Conservation (phyloP, 2,888 invertebrate genomes). For the Carabus problematicus region DNA sequence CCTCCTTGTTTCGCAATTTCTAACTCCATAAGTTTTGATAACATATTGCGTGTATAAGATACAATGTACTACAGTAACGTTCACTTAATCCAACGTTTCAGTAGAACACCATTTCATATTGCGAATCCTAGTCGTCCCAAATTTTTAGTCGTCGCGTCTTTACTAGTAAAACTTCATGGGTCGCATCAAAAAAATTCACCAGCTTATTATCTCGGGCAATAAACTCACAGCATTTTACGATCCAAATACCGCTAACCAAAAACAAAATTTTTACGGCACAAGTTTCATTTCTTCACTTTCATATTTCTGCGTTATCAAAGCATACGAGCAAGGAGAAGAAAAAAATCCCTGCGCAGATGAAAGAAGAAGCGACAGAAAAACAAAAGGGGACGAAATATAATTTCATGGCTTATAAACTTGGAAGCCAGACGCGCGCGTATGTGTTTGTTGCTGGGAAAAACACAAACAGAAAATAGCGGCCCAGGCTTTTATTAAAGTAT, state of each 20-base stretch:
- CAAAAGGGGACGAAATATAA: slow-evolving; percentile 1
- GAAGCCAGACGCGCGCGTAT: background rate
- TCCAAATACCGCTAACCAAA: slow-evolving; percentile 4
- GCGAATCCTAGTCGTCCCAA: too few relatives aligned
- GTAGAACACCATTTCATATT: too few relatives aligned
- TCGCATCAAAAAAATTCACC: background rate
- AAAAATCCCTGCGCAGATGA: background rate
- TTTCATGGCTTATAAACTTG: slow-evolving; percentile 25
- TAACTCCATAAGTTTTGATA: too few relatives aligned
- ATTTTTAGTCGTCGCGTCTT: background rate
- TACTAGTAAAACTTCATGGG: background rate
- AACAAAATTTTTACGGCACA: slow-evolving; percentile 28
- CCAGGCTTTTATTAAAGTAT: slow-evolving; percentile 32
- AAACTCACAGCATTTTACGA: slow-evolving; percentile 18
- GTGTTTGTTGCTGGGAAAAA: background rate
- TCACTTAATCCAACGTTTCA: too few relatives aligned
- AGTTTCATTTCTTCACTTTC: slow-evolving; percentile 29
- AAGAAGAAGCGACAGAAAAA: background rate
- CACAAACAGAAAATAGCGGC: background rate
- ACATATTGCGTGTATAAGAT: too few relatives aligned
- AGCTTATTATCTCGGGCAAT: slow-evolving; percentile 22
- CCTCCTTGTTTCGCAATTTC: too few relatives aligned
- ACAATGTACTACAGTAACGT: too few relatives aligned
- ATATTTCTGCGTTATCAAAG: slow-evolving; percentile 2
- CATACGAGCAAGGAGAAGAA: background rate